phyloP scores from a whole-genome alignment of 2,113 vertebrate genomes.

The Cynoglossus semilaevis region DNA sequence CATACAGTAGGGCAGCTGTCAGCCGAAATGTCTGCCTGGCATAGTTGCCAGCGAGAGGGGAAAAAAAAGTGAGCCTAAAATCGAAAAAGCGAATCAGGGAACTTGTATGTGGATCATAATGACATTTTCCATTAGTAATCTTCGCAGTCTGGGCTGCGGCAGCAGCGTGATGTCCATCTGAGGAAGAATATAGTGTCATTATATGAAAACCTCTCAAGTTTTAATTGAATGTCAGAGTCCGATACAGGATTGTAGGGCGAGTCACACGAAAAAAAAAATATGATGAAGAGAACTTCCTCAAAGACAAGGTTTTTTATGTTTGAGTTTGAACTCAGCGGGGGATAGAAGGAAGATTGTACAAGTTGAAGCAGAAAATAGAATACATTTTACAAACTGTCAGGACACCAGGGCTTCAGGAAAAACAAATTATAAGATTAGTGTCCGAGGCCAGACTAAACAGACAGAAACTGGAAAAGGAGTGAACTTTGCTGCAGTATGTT shows the following conservation, averaged over 20 bases:
- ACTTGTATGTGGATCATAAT: constrained; percentile 37
- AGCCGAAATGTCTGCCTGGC: constrained; percentile 31
- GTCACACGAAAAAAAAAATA: constrained; percentile 53
- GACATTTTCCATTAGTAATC: constrained; percentile 41
- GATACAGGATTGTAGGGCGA: constrained; percentile 50
- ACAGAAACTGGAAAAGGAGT: constrained; percentile 13
- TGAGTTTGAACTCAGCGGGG: constrained; percentile 39
- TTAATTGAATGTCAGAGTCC: constrained; percentile 53
- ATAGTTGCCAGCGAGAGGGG: constrained; percentile 10
- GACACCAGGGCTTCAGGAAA: constrained; percentile 20
- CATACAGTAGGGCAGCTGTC: constrained; percentile 55
- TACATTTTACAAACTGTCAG: constrained; percentile 26
- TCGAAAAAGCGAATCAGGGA: constrained; percentile 5
- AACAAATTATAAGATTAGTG: constrained; percentile 35
- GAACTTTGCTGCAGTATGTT: constrained; percentile 10
- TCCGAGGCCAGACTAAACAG: constrained; percentile 35
- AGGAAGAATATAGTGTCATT: constrained; percentile 39
- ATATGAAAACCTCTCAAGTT: constrained; percentile 55
- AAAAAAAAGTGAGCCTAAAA: constrained; percentile 19
- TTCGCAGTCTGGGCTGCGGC: constrained; percentile 23
- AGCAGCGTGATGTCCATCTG: constrained; percentile 43
- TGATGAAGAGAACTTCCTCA: constrained; percentile 46
- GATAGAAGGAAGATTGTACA: constrained; percentile 24
- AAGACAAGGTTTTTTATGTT: constrained; percentile 33
- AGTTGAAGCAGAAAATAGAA: constrained; percentile 31